Evolutionary conservation across 2,888 invertebrate species (phyloP).

Genomic region (Harpalus rufipes): DNA sequence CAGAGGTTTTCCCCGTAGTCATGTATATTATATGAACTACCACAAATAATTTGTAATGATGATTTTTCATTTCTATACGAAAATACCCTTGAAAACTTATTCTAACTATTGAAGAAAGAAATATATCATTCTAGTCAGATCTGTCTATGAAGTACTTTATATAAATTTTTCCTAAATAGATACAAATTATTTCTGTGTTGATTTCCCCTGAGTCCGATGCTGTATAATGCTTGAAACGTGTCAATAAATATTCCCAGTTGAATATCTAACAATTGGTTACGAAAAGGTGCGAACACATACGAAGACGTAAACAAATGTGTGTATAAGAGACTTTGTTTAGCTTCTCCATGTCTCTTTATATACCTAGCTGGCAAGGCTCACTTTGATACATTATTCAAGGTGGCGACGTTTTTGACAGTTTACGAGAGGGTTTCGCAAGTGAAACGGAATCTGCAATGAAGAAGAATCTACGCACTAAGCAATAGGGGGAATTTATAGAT

Average conservation of each 20-base stretch:
- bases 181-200: neutral
- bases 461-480: neutral
- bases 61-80: too few relatives aligned
- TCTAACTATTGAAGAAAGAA: neutral
- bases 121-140: too few relatives aligned
- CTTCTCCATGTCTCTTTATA: constrained; percentile 11
- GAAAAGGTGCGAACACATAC: neutral
- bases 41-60: too few relatives aligned
- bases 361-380: neutral
- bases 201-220: neutral
- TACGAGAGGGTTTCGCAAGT: constrained; percentile 41
- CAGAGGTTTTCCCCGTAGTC: neutral
- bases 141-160: neutral
- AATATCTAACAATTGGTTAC: neutral
- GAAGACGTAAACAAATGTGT: neutral
- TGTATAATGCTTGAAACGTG: neutral
- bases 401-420: constrained; percentile 55
- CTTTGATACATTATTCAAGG: constrained; percentile 57
- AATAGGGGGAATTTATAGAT: neutral
- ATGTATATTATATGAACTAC: neutral
- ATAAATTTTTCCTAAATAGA: neutral
- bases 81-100: too few relatives aligned
- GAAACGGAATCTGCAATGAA: constrained; percentile 56
- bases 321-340: neutral
- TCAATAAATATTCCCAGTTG: constrained; percentile 2